Evolutionary conservation across 2,113 vertebrate species (phyloP).

Genomic region (Chrysochloris asiatica): DNA sequence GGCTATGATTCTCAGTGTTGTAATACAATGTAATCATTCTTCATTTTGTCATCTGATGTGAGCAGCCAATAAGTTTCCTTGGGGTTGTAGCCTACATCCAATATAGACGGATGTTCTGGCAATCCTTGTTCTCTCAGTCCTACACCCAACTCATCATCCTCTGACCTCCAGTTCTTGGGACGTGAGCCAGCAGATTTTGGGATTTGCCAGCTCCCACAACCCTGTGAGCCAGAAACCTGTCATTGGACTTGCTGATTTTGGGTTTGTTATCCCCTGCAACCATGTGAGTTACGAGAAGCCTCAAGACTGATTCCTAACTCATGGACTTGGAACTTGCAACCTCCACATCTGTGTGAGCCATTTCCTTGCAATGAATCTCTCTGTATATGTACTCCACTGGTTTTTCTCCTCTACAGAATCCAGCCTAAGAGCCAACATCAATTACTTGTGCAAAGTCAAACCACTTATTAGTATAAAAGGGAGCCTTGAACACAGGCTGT

Average conservation of each 20-base stretch:
- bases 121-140: not conserved
- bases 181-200: not conserved
- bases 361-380: not conserved
- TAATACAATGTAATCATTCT: too few relatives aligned
- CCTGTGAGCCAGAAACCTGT: too few relatives aligned
- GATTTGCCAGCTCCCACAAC: too few relatives aligned
- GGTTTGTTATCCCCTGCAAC: not conserved
- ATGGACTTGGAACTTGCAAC: too few relatives aligned
- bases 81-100: not conserved
- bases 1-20: not conserved
- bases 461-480: not conserved
- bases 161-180: not conserved
- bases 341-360: not conserved
- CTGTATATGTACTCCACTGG: not conserved
- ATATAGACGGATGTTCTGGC: not conserved
- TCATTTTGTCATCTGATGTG: not conserved
- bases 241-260: not conserved
- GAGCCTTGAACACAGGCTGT: not conserved
- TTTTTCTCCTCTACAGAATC: not conserved
- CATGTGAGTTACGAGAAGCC: too few relatives aligned
- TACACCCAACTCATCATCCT: not conserved
- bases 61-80: not conserved
- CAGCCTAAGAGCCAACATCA: not conserved
- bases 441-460: not conserved
- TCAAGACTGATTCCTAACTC: too few relatives aligned